phyloP scores from a whole-genome alignment of 2,113 vertebrate genomes.

The Triplophysa rosa region DNA sequence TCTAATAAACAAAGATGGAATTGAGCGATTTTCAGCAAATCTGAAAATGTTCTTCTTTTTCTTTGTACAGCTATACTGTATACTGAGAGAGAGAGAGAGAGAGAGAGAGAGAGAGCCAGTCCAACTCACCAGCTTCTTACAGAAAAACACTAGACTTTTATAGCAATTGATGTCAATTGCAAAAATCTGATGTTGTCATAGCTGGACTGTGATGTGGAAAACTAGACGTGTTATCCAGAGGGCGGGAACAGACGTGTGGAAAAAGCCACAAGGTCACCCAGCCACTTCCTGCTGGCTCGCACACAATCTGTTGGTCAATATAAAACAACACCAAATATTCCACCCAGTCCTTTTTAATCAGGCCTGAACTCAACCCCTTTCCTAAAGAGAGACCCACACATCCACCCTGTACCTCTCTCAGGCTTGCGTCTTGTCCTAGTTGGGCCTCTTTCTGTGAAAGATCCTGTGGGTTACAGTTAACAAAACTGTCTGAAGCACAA shows the following conservation, averaged over 20 bases:
- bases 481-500: background rate
- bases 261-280: slow-evolving; percentile 41
- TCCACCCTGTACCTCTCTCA: background rate
- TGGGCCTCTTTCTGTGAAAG: background rate
- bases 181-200: background rate
- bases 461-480: background rate
- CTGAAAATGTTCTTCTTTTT: too few species aligned
- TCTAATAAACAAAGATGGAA: too few species aligned
- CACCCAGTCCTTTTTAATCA: background rate
- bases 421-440: background rate
- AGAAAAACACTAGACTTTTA: background rate
- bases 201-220: slow-evolving; percentile 18
- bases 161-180: background rate
- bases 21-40: too few species aligned
- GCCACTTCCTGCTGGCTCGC: slow-evolving; percentile 39
- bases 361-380: slow-evolving; percentile 36
- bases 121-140: slow-evolving; percentile 17
- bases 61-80: too few species aligned
- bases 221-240: background rate
- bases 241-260: slow-evolving; percentile 23
- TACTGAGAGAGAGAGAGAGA: slow-evolving; percentile 20
- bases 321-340: slow-evolving; percentile 39
- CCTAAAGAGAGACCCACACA: slow-evolving; percentile 22
- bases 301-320: slow-evolving; percentile 30
- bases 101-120: background rate